These are phyloP conservation scores for Alethe diademata DNA, from an alignment of 2,113 vertebrate genomes.

Conservation along the genomic window DNA sequence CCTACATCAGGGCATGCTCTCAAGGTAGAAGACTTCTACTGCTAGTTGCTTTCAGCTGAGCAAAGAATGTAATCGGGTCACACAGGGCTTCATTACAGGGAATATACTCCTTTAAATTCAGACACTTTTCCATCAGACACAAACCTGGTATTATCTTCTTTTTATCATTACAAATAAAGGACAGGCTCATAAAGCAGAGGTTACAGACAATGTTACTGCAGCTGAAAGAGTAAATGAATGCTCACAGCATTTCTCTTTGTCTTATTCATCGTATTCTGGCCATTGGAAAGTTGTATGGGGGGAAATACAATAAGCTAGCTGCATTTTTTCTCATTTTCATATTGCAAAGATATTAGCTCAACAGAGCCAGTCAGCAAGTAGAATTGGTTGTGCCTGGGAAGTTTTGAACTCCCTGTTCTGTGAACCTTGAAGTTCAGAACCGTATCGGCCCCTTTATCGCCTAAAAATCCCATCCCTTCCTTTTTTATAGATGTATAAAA, in stretches of 20 bases:
- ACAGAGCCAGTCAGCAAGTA: neutral
- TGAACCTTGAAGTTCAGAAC: neutral
- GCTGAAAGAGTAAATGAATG: slow-evolving; percentile 48
- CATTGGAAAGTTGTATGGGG: slow-evolving; percentile 5
- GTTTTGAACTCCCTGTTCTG: neutral
- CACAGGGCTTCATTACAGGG: slow-evolving; percentile 7
- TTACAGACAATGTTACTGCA: slow-evolving; percentile 56
- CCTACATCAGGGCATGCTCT: neutral
- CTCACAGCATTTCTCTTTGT: slow-evolving; percentile 23
- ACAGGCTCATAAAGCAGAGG: slow-evolving; percentile 55
- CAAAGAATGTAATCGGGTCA: neutral
- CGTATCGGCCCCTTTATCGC: neutral
- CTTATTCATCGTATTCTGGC: slow-evolving; percentile 27
- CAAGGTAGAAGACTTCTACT: neutral
- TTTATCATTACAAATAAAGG: slow-evolving; percentile 63
- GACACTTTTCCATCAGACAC: slow-evolving; percentile 29
- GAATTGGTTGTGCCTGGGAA: slow-evolving; percentile 5
- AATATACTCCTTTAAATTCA: slow-evolving; percentile 29
- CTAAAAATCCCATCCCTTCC: neutral
- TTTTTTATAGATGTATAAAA: neutral
- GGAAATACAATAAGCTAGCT: neutral
- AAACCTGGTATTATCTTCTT: slow-evolving; percentile 59
- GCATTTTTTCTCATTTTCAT: slow-evolving; percentile 27
- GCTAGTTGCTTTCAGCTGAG: neutral
- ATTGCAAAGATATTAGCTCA: slow-evolving; percentile 20